phyloP scores from a whole-genome alignment of 2,113 vertebrate species.

The Dromiciops gliroides region DNA sequence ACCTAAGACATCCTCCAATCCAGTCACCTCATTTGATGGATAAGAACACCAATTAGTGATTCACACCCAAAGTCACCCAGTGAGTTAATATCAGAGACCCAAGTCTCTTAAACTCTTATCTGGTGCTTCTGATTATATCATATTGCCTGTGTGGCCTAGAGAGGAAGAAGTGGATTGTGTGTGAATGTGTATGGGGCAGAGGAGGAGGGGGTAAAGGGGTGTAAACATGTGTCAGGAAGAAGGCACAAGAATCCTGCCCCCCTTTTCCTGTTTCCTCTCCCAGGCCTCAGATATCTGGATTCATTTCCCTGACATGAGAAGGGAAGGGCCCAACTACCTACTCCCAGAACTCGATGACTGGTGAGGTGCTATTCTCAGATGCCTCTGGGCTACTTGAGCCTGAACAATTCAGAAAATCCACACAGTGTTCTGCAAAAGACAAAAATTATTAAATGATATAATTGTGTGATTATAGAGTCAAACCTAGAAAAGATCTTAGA shows the following conservation, averaged over 20 bases:
- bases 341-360: constrained; percentile 96
- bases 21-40: background rate
- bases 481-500: background rate
- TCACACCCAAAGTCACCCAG: background rate
- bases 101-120: background rate
- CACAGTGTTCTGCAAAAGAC: constrained; percentile 85
- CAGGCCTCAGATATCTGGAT: background rate
- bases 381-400: constrained; percentile 73
- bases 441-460: background rate
- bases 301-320: background rate
- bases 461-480: background rate
- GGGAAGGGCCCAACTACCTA: constrained; percentile 81
- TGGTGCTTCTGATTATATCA: background rate
- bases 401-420: constrained; percentile 83
- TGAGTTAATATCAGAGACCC: background rate
- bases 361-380: constrained; percentile 86
- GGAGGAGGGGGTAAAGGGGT: too few relatives aligned
- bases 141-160: background rate
- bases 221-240: background rate
- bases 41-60: background rate
- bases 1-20: background rate
- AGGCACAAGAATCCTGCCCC: background rate
- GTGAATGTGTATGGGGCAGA: too few relatives aligned
- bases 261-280: background rate
- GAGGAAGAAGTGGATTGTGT: background rate